Evolutionary conservation across 2,888 invertebrate genomes (phyloP).

Genomic region (Limnephilus rhombicus): DNA sequence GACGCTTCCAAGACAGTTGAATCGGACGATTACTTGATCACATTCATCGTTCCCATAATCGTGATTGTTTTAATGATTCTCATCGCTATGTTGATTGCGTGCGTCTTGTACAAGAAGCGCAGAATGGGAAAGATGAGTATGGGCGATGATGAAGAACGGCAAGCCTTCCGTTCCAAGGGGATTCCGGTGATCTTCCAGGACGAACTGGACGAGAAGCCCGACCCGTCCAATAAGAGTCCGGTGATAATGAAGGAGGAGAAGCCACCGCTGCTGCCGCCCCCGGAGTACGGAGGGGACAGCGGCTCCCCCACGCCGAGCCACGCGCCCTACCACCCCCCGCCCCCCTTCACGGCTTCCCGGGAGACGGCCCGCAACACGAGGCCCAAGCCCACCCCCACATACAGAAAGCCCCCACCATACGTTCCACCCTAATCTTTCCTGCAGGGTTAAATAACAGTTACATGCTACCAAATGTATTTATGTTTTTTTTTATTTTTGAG

Average conservation of each 20-base stretch:
- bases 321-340: conserved; percentile 94
- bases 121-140: conserved; percentile 88
- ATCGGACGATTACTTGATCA: conserved; percentile 83
- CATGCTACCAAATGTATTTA: conserved; percentile 49
- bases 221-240: conserved; percentile 93
- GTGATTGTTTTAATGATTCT: conserved; percentile 93
- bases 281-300: conserved; percentile 81
- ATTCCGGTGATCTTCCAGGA: conserved; percentile 98
- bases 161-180: conserved; percentile 88
- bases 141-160: conserved; percentile 88
- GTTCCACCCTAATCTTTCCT: conserved; percentile 92
- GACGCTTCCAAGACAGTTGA: conserved; percentile 71
- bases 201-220: conserved; percentile 95
- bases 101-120: conserved; percentile 90
- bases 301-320: conserved; percentile 64
- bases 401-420: conserved; percentile 97
- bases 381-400: conserved; percentile 92
- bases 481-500: conserved; percentile 30
- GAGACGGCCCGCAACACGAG: conserved; percentile 85
- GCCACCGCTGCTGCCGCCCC: conserved; percentile 92
- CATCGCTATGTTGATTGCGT: conserved; percentile 91
- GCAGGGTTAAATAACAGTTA: conserved; percentile 10
- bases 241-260: conserved; percentile 97
- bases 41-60: conserved; percentile 92
- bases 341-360: conserved; percentile 87